These are phyloP conservation scores for Scleropages formosus DNA, from an alignment of 2,797 vertebrate genomes.

Conservation along the genomic window DNA sequence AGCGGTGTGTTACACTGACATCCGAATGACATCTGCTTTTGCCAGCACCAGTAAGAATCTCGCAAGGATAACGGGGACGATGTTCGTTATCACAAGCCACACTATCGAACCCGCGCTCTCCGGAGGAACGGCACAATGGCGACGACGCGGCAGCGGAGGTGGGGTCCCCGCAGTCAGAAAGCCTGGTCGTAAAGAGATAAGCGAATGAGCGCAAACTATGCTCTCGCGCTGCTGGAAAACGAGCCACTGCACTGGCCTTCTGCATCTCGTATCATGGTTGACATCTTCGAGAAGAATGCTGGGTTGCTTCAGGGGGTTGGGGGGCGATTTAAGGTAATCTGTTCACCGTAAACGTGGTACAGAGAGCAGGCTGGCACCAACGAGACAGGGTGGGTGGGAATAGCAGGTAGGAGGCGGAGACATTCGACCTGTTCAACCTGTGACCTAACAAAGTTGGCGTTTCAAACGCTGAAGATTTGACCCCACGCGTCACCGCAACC, in stretches of 20 bases:
- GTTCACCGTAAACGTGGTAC: background rate
- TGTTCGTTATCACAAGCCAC: background rate
- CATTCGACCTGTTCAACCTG: too few species aligned
- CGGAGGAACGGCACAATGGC: background rate
- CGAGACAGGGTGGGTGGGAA: too few species aligned
- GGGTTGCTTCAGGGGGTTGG: background rate
- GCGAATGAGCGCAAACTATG: background rate
- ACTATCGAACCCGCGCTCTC: background rate
- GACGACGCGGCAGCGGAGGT: too few species aligned
- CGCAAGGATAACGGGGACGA: background rate
- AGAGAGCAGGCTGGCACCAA: too few species aligned
- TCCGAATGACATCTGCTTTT: background rate
- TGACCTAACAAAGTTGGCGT: too few species aligned
- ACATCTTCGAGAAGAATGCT: background rate
- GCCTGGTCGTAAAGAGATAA: conserved; percentile 18
- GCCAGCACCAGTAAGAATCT: background rate
- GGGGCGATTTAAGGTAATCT: background rate
- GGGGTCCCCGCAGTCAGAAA: background rate
- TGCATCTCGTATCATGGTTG: background rate
- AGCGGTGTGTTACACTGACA: too few species aligned
- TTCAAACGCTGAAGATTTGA: too few species aligned
- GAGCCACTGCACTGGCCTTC: background rate
- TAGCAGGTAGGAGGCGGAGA: too few species aligned
- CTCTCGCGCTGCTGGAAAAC: background rate
- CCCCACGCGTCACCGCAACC: too few species aligned